phyloP scores from a whole-genome alignment of 2,888 invertebrate genomes.

The Pyrgus malvae region DNA sequence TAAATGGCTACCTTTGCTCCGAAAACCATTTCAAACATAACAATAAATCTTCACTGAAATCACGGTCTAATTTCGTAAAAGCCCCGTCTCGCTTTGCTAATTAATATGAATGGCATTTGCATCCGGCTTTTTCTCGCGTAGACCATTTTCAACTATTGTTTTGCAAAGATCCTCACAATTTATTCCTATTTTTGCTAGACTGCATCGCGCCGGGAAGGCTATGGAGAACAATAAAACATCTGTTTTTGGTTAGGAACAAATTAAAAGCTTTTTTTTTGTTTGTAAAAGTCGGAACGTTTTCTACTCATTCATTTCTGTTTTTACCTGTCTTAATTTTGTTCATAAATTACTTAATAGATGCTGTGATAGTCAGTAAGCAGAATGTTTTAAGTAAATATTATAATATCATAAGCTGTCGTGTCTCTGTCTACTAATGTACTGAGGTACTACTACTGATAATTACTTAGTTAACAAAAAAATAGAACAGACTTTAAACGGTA shows the following conservation, averaged over 20 bases:
- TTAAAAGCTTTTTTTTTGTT: conserved; percentile 56
- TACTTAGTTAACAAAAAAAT: too few species aligned
- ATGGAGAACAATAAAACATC: conserved; percentile 69
- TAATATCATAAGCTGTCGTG: too few species aligned
- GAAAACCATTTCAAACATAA: conserved; percentile 79
- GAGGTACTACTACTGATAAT: too few species aligned
- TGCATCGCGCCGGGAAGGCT: conserved; percentile 60
- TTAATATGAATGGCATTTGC: conserved; percentile 82
- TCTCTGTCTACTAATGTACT: too few species aligned
- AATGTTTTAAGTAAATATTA: too few species aligned
- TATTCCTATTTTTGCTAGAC: conserved; percentile 75
- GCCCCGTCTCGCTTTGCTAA: conserved; percentile 82
- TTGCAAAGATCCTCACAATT: conserved; percentile 80
- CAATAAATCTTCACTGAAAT: conserved; percentile 81
- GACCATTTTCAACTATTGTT: conserved; percentile 81
- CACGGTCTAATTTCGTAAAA: conserved; percentile 82
- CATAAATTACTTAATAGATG: too few species aligned
- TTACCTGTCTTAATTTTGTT: too few species aligned
- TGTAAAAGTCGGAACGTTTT: conserved; percentile 43
- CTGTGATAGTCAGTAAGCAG: too few species aligned
- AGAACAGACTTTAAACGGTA: too few species aligned
- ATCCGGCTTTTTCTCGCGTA: conserved; percentile 81
- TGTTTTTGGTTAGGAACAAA: conserved; percentile 57
- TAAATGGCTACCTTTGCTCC: conserved; percentile 78
- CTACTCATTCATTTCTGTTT: conserved; percentile 22